phyloP scores from a whole-genome alignment of 2,113 vertebrate genomes.

The Callorhinus ursinus region DNA sequence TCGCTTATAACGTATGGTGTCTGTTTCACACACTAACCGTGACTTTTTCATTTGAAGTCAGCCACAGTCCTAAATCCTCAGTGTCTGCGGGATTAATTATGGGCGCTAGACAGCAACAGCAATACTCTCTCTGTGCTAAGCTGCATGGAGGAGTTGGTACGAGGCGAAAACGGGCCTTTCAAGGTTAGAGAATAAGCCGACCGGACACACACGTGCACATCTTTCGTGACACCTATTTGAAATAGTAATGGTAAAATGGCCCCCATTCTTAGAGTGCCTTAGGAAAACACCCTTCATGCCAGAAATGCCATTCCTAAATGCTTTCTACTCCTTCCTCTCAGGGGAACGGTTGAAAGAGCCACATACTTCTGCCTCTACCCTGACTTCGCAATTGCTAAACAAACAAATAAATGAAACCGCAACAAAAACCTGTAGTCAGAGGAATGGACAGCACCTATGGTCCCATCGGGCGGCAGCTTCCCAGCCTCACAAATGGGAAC shows the following conservation, averaged over 20 bases:
- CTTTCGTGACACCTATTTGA: conserved; percentile 47
- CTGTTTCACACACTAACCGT: conserved; percentile 86
- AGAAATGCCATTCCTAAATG: not conserved
- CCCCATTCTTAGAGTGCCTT: not conserved
- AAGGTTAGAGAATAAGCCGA: conserved; percentile 75
- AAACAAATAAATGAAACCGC: not conserved
- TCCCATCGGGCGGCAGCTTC: not conserved
- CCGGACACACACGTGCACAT: conserved; percentile 43
- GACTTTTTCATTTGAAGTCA: conserved; percentile 89
- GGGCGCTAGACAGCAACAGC: conserved; percentile 85
- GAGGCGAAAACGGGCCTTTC: conserved; percentile 82
- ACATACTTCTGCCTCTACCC: not conserved
- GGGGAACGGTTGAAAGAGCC: not conserved
- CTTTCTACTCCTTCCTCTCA: not conserved
- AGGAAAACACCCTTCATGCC: not conserved
- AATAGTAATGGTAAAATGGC: not conserved
- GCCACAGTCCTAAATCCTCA: conserved; percentile 86
- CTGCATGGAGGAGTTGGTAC: conserved; percentile 85
- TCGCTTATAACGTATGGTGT: conserved; percentile 85
- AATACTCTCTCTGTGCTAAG: conserved; percentile 86
- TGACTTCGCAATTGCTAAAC: not conserved
- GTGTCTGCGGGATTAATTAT: conserved; percentile 89
- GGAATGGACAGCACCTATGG: too few relatives aligned
- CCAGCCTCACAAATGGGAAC: not conserved
- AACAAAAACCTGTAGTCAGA: not conserved